Percentiles rank a stretch among this genome's conserved stretches.
Conservation (phyloP, 1,140 invertebrate species). For the Aleiodes sp. region DNA sequence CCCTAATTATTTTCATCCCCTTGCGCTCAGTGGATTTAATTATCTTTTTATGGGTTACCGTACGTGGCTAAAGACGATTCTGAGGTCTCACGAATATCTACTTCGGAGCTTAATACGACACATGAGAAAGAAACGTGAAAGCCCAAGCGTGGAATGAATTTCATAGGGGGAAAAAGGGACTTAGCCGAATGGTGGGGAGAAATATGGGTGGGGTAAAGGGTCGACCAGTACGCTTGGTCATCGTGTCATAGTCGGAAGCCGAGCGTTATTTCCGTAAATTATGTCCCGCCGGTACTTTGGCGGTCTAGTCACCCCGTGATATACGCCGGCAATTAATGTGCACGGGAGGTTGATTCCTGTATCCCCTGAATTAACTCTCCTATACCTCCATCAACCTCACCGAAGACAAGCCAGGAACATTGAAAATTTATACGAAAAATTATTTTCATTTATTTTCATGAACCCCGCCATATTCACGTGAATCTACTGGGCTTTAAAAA, state of each 20-base stretch:
- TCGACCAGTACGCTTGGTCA: conserved; percentile 24
- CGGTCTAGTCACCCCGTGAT: conserved; percentile 46
- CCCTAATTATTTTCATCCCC: conserved; percentile 3
- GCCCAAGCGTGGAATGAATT: neutral
- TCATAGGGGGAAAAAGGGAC: neutral
- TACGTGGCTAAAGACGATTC: neutral
- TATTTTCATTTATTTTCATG: conserved; percentile 8
- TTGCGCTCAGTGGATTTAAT: neutral
- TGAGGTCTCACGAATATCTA: conserved; percentile 5
- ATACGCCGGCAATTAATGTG: conserved; percentile 59
- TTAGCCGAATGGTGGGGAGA: neutral
- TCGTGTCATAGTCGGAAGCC: conserved; percentile 25
- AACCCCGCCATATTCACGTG: conserved; percentile 1
- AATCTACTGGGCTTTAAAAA: neutral
- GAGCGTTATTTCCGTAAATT: conserved; percentile 56
- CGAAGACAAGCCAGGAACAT: neutral
- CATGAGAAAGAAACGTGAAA: neutral
- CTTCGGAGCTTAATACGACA: neutral
- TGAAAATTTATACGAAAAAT: neutral
- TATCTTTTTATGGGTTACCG: neutral
- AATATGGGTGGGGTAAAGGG: conserved; percentile 7
- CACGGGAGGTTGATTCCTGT: conserved; percentile 27
- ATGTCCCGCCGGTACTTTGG: conserved; percentile 41
- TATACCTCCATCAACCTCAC: neutral
- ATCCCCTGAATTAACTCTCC: neutral